Conservation (phyloP, 2,888 invertebrate genomes). For the Mantis religiosa region DNA sequence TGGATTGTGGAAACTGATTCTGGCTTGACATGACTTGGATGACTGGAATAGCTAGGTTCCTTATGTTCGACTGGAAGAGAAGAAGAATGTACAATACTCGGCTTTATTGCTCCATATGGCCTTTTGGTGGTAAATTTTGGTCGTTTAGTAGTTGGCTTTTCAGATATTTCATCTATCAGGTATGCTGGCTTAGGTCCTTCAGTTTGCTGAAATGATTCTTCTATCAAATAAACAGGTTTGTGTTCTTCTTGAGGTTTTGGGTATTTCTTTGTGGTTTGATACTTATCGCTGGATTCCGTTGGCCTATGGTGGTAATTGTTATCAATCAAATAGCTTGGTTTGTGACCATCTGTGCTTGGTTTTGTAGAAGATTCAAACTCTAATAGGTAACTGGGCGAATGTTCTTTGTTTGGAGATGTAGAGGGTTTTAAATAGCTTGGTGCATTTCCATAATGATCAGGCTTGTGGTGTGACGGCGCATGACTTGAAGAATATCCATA, state of each 20-base stretch:
- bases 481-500: background rate
- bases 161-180: background rate
- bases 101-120: background rate
- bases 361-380: background rate
- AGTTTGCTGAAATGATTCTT: slow-evolving; percentile 7
- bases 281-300: background rate
- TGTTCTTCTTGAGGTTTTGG: slow-evolving; percentile 7
- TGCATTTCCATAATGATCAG: background rate
- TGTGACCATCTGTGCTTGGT: background rate
- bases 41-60: background rate
- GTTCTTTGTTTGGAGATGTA: background rate
- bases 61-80: background rate
- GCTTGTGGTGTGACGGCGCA: background rate
- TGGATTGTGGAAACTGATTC: background rate
- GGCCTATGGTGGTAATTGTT: background rate
- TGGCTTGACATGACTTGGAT: slow-evolving; percentile 3
- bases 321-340: slow-evolving; percentile 13
- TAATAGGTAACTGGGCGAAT: background rate
- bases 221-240: slow-evolving; percentile 9
- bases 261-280: background rate
- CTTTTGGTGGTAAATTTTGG: background rate
- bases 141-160: background rate
- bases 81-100: background rate
- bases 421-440: background rate
- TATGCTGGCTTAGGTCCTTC: background rate